phyloP scores from a whole-genome alignment of 2,888 invertebrate species.

The Oligia latruncula region DNA sequence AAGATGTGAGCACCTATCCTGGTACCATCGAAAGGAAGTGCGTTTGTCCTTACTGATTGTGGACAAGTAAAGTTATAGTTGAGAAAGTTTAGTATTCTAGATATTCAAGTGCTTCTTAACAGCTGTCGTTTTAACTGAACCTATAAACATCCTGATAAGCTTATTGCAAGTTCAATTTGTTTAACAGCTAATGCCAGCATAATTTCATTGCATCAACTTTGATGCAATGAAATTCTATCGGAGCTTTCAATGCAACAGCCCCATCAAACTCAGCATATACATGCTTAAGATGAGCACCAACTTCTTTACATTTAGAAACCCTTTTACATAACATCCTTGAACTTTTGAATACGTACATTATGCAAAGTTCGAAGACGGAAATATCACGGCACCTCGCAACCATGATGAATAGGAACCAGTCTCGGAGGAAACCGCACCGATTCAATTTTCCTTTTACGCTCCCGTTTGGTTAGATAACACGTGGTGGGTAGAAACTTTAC shows the following conservation, averaged over 20 bases:
- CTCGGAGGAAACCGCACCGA: conserved; percentile 62
- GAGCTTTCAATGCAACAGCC: conserved; percentile 5
- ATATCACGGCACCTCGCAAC: conserved; percentile 50
- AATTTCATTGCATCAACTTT: conserved; percentile 7
- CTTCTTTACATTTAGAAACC: conserved; percentile 49
- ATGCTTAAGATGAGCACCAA: conserved; percentile 32
- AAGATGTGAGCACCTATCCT: conserved; percentile 23
- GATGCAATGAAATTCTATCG: conserved; percentile 15
- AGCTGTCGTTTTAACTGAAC: not conserved
- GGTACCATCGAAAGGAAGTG: conserved; percentile 5
- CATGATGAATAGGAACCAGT: conserved; percentile 63
- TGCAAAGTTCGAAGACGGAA: conserved; percentile 64
- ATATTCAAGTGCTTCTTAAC: not conserved
- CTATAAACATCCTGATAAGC: conserved; percentile 1
- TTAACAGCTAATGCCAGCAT: not conserved
- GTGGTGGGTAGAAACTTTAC: conserved; percentile 52
- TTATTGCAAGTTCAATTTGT: conserved; percentile 16
- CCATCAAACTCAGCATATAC: conserved; percentile 19
- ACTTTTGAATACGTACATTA: conserved; percentile 52
- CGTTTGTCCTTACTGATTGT: not conserved
- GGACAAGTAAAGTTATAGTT: conserved; percentile 13
- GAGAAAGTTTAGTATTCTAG: not conserved
- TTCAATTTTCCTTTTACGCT: conserved; percentile 67
- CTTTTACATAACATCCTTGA: conserved; percentile 53
- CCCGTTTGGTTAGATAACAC: conserved; percentile 56